Conservation (phyloP, 2,113 vertebrate species). For the Percina caprodes region DNA sequence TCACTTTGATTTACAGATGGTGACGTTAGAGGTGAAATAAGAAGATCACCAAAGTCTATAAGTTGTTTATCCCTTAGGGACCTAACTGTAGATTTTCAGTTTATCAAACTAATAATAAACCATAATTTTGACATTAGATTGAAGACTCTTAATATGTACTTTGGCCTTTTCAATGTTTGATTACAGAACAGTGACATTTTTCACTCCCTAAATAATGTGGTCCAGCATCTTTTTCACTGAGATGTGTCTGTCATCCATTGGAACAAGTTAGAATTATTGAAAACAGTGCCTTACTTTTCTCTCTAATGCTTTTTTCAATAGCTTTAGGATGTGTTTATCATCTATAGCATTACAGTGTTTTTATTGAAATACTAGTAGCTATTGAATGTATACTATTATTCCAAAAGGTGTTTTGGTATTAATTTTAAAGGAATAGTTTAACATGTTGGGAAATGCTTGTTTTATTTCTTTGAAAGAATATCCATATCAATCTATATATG, state of each 20-base stretch:
- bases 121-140: background rate
- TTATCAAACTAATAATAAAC: background rate
- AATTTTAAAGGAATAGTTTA: too few relatives aligned
- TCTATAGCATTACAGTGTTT: background rate
- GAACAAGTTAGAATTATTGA: background rate
- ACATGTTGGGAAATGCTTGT: too few relatives aligned
- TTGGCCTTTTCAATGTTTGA: background rate
- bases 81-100: background rate
- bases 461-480: too few relatives aligned
- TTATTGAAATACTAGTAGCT: background rate
- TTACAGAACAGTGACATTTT: background rate
- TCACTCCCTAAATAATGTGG: background rate
- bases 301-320: background rate
- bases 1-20: background rate
- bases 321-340: background rate
- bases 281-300: background rate
- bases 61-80: background rate
- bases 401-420: background rate
- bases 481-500: too few relatives aligned
- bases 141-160: background rate
- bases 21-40: background rate
- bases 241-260: background rate
- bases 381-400: background rate
- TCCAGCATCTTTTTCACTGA: background rate
- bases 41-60: background rate